Conservation (phyloP, 1,140 invertebrate genomes). For the Diuraphis noxia region DNA sequence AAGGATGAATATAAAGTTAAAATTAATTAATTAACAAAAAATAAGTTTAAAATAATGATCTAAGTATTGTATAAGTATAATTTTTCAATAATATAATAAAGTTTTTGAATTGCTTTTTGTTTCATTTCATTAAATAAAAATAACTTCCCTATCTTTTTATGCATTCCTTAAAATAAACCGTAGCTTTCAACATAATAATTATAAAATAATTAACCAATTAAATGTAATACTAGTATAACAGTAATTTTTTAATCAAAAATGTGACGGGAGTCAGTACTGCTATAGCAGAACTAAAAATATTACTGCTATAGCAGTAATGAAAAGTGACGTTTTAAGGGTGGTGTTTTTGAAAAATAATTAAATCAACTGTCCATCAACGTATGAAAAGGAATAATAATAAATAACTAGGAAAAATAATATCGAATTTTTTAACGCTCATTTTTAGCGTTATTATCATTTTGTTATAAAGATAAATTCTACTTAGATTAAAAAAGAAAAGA, state of each 20-base stretch:
- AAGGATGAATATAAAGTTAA: too few relatives aligned
- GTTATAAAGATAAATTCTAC: too few relatives aligned
- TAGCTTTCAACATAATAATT: constrained; percentile 5
- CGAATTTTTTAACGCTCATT: too few relatives aligned
- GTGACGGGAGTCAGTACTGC: background rate
- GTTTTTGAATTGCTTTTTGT: constrained; percentile 10
- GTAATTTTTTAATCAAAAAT: constrained; percentile 16
- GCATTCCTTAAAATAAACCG: constrained; percentile 2
- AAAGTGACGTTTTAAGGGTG: too few relatives aligned
- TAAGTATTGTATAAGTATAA: constrained; percentile 13
- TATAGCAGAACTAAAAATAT: too few relatives aligned
- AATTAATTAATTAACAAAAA: constrained; percentile 7
- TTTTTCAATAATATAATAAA: constrained; percentile 6
- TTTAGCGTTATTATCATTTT: too few relatives aligned
- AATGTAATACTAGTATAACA: constrained; percentile 14
- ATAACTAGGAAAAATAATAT: too few relatives aligned
- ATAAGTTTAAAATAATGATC: constrained; percentile 6
- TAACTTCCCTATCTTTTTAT: constrained; percentile 18
- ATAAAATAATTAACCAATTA: constrained; percentile 1
- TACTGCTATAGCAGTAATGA: too few relatives aligned
- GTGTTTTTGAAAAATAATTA: background rate
- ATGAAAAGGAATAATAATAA: too few relatives aligned
- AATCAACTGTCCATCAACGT: constrained; percentile 12
- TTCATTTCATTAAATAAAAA: constrained; percentile 9
- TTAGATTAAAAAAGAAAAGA: too few relatives aligned